Base-by-base conservation (phyloP, 1,140 invertebrate species). In the Carposina sasakii region DNA sequence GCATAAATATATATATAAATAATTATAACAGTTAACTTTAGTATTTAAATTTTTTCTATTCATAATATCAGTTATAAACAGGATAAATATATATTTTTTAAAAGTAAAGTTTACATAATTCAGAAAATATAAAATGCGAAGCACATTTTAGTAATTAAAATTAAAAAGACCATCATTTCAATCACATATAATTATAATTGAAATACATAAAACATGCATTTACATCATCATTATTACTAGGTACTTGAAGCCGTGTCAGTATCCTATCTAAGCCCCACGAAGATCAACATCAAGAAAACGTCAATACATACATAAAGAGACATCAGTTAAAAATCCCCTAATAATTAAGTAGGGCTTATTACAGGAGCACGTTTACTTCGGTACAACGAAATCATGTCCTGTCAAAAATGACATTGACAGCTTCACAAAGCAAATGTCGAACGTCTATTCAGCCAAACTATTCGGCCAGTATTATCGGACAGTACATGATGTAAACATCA, bases 191-290 rank as follows among this genome's bases (percentile, higher is more conserved):
- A 47, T 75, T 76, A 48, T 71, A 70, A 60, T 63, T 67, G 64
- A 72, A 74, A 70, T 66, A 77, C 67, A 68, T 68, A 60, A 37
- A 76, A 71, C 36, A 20, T 3, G 75, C 63, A 63, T 67, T 63
- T 62, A 78, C 46, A 34, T 47, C 67, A 52, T 33, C 52, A 57
- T 52, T 53, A 70, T 57, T 51, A 62, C 66, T 64, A 56, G n/a
- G n/a, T n/a, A 70, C 61, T 67, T 58, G 66, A 57, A 65, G 65
- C 63, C 63, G 66, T 45, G 12, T 28, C 12, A 28, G 6, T 28
- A 28, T 28, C 24, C 12, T 6, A 28, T 6, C 6, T 6, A 28
- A 28, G 24, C 12, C 6, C 6, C 6, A 28, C 6, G 12, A 28
- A 28, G 6, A 12, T 28, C 6, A 28, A 28, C 12, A 6, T 5